These are phyloP conservation scores for Brachyopa scutellaris DNA, from an alignment of 2,888 invertebrate genomes.

Conservation along the genomic window DNA sequence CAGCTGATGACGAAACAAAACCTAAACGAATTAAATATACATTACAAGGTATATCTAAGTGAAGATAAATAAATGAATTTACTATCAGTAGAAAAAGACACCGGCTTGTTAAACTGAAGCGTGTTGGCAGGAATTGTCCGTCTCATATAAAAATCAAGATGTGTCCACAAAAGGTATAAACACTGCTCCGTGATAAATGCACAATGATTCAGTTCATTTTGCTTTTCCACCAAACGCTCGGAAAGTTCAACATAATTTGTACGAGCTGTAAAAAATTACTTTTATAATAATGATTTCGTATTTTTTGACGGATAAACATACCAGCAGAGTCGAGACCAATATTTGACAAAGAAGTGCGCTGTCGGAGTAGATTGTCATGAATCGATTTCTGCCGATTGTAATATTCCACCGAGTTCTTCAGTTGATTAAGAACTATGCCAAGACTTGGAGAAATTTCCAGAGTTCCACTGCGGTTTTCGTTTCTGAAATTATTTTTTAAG, in stretches of 20 bases:
- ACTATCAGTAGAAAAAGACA: slow-evolving; percentile 48
- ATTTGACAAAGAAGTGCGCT: slow-evolving; percentile 82
- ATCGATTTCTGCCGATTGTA: slow-evolving; percentile 83
- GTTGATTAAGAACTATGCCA: slow-evolving; percentile 83
- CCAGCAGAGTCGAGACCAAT: slow-evolving; percentile 82
- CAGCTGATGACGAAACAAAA: slow-evolving; percentile 81
- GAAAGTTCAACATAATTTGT: slow-evolving; percentile 80
- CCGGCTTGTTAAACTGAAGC: slow-evolving; percentile 75
- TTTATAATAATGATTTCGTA: too few relatives aligned
- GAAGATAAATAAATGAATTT: too few relatives aligned
- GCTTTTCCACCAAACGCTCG: slow-evolving; percentile 83
- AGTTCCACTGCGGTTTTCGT: slow-evolving; percentile 74
- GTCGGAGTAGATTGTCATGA: slow-evolving; percentile 82
- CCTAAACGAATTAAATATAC: slow-evolving; percentile 78
- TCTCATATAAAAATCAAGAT: slow-evolving; percentile 88
- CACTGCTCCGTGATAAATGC: slow-evolving; percentile 88
- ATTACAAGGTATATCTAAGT: too few relatives aligned
- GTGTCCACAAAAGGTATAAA: slow-evolving; percentile 90
- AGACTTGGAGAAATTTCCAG: slow-evolving; percentile 82
- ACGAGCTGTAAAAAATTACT: slow-evolving; percentile 79
- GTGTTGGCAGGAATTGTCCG: slow-evolving; percentile 83
- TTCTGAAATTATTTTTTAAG: too few relatives aligned
- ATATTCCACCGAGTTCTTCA: slow-evolving; percentile 84
- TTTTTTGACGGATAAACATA: slow-evolving; percentile 28
- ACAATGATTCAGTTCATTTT: slow-evolving; percentile 85